These are phyloP conservation scores for Corvus cornix DNA, from an alignment of 2,113 vertebrate genomes.

Conservation along the genomic window DNA sequence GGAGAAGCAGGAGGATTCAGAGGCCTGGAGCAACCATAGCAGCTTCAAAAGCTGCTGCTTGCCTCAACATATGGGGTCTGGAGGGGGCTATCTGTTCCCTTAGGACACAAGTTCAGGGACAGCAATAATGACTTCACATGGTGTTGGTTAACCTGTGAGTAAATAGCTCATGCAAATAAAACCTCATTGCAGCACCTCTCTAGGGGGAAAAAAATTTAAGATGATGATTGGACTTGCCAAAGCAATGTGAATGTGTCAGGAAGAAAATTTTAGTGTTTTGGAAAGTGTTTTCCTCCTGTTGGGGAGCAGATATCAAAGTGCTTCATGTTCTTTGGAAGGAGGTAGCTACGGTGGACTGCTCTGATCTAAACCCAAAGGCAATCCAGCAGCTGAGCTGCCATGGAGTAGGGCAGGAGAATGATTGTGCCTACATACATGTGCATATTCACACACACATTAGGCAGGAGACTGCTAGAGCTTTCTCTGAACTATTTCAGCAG, in stretches of 20 bases:
- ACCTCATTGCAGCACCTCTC: not conserved
- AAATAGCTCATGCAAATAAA: not conserved
- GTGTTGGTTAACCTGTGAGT: not conserved
- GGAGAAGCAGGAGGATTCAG: not conserved
- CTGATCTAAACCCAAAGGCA: not conserved
- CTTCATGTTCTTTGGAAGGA: not conserved
- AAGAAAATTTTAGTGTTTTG: not conserved
- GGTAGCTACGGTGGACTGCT: not conserved
- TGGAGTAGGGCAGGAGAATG: not conserved
- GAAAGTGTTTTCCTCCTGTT: not conserved
- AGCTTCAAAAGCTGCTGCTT: not conserved
- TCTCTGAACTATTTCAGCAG: not conserved
- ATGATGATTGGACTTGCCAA: not conserved
- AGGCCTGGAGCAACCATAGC: not conserved
- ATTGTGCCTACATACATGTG: not conserved
- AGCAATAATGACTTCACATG: not conserved
- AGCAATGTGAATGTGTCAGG: not conserved
- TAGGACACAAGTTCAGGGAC: not conserved
- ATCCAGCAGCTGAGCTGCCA: not conserved
- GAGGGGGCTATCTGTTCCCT: not conserved
- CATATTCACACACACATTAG: not conserved
- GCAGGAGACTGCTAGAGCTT: not conserved
- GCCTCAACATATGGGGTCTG: rapidly evolving
- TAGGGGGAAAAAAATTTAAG: not conserved
- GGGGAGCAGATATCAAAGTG: not conserved